Evolutionary conservation across 2,888 invertebrate species (phyloP), one percentile per base, ranked within the genome.

Genomic region (Dilophus febrilis): DNA sequence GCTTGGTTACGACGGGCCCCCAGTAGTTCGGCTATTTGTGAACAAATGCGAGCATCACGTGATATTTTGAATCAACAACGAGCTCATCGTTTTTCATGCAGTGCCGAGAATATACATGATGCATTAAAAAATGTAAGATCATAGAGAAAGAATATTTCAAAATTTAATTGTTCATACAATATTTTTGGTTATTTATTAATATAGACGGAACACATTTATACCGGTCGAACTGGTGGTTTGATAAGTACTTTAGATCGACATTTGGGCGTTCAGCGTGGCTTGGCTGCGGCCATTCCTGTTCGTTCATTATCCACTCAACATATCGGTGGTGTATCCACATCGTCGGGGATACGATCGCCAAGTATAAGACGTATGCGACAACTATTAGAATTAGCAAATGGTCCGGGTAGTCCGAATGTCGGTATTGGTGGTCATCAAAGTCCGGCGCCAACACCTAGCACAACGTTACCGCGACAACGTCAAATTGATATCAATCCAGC

Each of bases 11-110:
- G 86, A 45, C 74, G 87, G 38, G 84, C 85, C 10, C 86, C 86
- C 1, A 88, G 88, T 44, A 90, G 90, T 42, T 87, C 87, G 47
- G 91, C 91, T 32, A 81, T 91, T 50, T 91, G 90, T 59, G 91
- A 91, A 57, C 78, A 86, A 53, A 80, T 90, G 57, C 74, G 88
- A 46, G 80, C 85, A 43, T 78, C 84, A 35, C 70, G 85, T 44
- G 84, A 83, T 48, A 66, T 73, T 44, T 63, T 73, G 38, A 71
- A 71, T 49, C 73, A 74, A 51, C 77, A 77, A 50, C 69, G 79
- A 48, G 74, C 78, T 19, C 78, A 80, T 46, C 68, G 82, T 50
- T 82, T 83, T 55, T 83, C 82, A 16, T 90, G 85, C 65, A 90
- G 90, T 52, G 90, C 90, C 28, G 90, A 91, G 64, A 90, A 90